Conservation (phyloP, 2,888 invertebrate species). For the Mythimna loreyi region DNA sequence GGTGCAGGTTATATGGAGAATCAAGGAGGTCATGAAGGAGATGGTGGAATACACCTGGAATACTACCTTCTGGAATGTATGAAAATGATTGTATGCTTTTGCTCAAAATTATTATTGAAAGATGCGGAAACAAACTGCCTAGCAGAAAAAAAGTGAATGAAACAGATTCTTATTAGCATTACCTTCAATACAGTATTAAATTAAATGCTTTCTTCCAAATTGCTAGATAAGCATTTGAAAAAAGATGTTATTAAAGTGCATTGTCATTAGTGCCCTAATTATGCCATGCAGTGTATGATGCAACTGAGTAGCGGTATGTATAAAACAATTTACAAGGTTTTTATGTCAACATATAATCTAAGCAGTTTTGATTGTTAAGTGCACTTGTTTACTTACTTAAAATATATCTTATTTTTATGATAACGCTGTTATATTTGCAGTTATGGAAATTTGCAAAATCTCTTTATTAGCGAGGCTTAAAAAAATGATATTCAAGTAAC, state of each 20-base stretch:
- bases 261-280: background rate
- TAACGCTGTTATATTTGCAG: background rate
- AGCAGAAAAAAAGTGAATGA: background rate
- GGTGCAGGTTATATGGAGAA: background rate
- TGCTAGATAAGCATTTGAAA: background rate
- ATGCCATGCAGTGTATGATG: conserved; percentile 22
- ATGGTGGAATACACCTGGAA: too few relatives aligned
- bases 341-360: conserved; percentile 1
- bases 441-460: background rate
- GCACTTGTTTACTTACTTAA: background rate
- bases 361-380: conserved; percentile 1
- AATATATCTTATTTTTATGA: background rate
- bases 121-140: background rate
- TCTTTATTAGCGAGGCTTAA: background rate
- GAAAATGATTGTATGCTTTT: background rate
- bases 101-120: background rate
- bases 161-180: background rate
- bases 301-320: conserved; percentile 2
- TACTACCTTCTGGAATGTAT: background rate
- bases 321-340: conserved; percentile 4
- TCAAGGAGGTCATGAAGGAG: background rate
- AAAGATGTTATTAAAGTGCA: background rate
- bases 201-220: background rate
- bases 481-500: conserved; percentile 11
- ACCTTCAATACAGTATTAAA: background rate